phyloP scores from a whole-genome alignment of 2,113 vertebrate species.

The Psilopsiagon aymara region DNA sequence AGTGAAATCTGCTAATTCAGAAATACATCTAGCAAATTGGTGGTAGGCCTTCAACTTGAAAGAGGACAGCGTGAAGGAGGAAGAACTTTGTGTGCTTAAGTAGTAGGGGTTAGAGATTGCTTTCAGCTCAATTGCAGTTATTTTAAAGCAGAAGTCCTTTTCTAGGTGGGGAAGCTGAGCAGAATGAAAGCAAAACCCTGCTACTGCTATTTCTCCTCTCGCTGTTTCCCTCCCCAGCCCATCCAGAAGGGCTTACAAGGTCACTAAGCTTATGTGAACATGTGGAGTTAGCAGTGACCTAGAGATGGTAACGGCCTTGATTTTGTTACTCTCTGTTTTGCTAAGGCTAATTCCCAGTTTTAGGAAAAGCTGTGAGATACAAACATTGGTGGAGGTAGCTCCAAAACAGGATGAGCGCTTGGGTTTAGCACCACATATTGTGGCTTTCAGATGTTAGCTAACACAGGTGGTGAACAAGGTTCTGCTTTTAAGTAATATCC shows the following conservation, averaged over 20 bases:
- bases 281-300: background rate
- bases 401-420: background rate
- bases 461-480: background rate
- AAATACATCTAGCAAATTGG: background rate
- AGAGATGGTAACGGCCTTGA: background rate
- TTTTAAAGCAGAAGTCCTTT: background rate
- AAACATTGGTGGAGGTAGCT: background rate
- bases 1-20: background rate
- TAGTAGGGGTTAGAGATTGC: background rate
- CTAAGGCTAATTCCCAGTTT: background rate
- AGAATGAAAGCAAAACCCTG: background rate
- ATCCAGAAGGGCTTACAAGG: background rate
- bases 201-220: background rate
- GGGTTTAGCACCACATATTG: rapidly evolving
- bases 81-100: background rate
- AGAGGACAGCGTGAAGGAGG: background rate
- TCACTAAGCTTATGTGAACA: background rate
- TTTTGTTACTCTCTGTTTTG: background rate
- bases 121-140: constrained; percentile 13
- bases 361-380: background rate
- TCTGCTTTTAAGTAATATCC: background rate
- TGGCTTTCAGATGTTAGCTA: background rate
- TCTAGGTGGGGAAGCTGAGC: background rate
- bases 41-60: background rate
- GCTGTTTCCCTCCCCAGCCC: background rate